Conservation (phyloP, 2,888 invertebrate genomes). For the Scaptomyza parva region DNA sequence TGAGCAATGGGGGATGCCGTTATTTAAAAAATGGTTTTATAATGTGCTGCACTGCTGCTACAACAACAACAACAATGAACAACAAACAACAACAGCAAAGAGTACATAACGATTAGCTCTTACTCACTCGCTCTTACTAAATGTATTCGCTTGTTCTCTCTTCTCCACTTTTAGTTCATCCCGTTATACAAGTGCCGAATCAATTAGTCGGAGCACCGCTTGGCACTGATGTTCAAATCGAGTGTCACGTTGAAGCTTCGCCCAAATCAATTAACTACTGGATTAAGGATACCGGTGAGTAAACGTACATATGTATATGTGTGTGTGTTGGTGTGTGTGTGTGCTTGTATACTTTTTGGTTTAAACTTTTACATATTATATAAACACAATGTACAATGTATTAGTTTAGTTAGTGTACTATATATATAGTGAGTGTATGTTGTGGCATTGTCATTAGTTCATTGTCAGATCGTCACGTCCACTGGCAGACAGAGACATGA, state of each 20-base stretch:
- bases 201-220: constrained; percentile 95
- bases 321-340: constrained; percentile 13
- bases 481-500: constrained; percentile 4
- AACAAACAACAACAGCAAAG: constrained; percentile 11
- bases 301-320: constrained; percentile 7
- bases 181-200: constrained; percentile 95
- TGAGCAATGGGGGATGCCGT: not conserved
- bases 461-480: constrained; percentile 63
- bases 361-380: constrained; percentile 76
- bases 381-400: constrained; percentile 43
- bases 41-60: constrained; percentile 50
- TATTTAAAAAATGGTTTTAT: constrained; percentile 51
- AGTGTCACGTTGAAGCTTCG: constrained; percentile 95
- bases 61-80: constrained; percentile 10
- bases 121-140: not conserved
- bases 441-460: constrained; percentile 72
- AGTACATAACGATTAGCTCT: constrained; percentile 24
- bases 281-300: constrained; percentile 93
- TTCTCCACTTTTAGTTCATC: constrained; percentile 89
- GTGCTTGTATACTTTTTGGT: constrained; percentile 9
- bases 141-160: too few species aligned
- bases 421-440: constrained; percentile 31
- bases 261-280: constrained; percentile 96
- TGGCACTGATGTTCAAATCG: constrained; percentile 93
- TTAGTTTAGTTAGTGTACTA: not conserved